Percentiles rank a stretch among this genome's conserved stretches.
Evolutionary conservation across 64 coral and sea anemone genomes (phyloP).

Genomic region (Stichodactyla mertensii): DNA sequence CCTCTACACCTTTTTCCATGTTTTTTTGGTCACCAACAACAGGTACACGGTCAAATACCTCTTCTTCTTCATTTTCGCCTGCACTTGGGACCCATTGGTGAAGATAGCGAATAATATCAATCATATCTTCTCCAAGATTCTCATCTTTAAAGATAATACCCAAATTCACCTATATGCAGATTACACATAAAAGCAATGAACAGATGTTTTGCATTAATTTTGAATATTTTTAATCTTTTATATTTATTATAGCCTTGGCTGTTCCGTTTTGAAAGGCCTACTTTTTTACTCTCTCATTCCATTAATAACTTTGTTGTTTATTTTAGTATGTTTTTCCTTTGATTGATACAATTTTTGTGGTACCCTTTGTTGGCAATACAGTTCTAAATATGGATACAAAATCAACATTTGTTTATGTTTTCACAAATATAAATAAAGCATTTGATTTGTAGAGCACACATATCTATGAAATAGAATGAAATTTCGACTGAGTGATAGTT

Average conservation of each 20-base stretch:
- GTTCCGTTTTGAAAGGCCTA: too few relatives aligned
- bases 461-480: too few relatives aligned
- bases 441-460: neutral
- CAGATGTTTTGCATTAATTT: too few relatives aligned
- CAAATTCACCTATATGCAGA: conserved; percentile 33
- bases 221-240: too few relatives aligned
- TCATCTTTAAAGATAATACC: conserved; percentile 59
- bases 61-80: conserved; percentile 9
- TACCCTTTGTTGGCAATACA: too few relatives aligned
- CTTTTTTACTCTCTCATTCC: too few relatives aligned
- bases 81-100: conserved; percentile 23
- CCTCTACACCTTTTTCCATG: conserved; percentile 44
- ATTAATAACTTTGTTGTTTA: too few relatives aligned
- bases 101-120: conserved; percentile 35
- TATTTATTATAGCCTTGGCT: too few relatives aligned
- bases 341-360: too few relatives aligned
- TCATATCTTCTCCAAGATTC: conserved; percentile 53
- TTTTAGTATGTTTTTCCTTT: too few relatives aligned
- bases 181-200: too few relatives aligned
- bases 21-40: conserved; percentile 61
- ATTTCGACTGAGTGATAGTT: too few relatives aligned
- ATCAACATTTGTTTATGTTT: neutral
- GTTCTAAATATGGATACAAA: neutral
- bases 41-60: conserved; percentile 10
- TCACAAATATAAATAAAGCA: neutral